These are phyloP conservation scores for Dasysyrphus albostriatus DNA, from an alignment of 2,888 invertebrate genomes.

Conservation along the genomic window DNA sequence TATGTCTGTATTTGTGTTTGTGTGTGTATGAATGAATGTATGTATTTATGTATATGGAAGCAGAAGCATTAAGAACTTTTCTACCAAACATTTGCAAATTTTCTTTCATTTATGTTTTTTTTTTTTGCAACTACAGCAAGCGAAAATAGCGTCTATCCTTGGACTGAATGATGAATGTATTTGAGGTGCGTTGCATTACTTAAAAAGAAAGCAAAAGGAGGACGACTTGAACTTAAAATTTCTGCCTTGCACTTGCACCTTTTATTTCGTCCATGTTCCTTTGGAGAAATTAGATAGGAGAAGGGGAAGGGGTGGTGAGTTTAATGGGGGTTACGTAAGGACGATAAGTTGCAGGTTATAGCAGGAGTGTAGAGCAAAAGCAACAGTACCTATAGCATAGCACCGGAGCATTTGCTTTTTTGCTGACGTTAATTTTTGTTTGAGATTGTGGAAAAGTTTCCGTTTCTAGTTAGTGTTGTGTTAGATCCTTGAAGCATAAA, in stretches of 20 bases:
- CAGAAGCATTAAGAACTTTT: slow-evolving; percentile 54
- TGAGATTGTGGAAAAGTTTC: slow-evolving; percentile 69
- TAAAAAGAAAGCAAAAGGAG: slow-evolving; percentile 7
- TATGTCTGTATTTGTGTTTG: not conserved
- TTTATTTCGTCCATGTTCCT: slow-evolving; percentile 16
- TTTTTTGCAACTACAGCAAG: slow-evolving; percentile 5
- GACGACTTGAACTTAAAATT: slow-evolving; percentile 59
- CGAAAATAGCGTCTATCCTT: slow-evolving; percentile 42
- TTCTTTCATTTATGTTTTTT: slow-evolving; percentile 23
- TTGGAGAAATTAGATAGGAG: slow-evolving; percentile 1
- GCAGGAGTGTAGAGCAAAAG: not conserved
- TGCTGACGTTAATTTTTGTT: slow-evolving; percentile 72
- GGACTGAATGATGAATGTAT: slow-evolving; percentile 70
- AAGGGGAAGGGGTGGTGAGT: not conserved
- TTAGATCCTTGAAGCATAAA: slow-evolving; percentile 65
- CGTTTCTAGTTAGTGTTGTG: slow-evolving; percentile 46
- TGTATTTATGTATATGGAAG: not conserved
- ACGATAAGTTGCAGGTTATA: slow-evolving; percentile 14
- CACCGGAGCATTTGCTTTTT: slow-evolving; percentile 51
- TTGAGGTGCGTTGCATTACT: slow-evolving; percentile 63
- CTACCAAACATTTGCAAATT: slow-evolving; percentile 64
- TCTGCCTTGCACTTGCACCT: slow-evolving; percentile 50
- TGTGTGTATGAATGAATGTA: not conserved
- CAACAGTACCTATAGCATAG: not conserved
- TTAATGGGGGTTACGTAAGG: not conserved